Base-by-base conservation (phyloP, 2,113 vertebrate species). In the Crotalus horridus region DNA sequence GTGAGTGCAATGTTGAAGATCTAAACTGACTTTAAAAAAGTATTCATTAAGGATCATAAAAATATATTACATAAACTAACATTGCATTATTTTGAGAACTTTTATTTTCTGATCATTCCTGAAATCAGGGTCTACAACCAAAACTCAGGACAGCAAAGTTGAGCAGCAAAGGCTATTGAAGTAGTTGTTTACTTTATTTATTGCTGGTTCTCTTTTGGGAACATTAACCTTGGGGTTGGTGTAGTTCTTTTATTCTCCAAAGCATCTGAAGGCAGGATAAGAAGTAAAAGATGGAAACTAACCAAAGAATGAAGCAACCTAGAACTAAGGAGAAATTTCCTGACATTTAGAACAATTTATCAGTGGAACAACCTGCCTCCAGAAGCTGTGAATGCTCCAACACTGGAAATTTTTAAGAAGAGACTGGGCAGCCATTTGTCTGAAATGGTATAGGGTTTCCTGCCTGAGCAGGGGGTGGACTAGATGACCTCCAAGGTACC, bases 51-150 rank as follows among this genome's bases (percentile, higher is more conserved):
- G 91, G 94, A 93, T 10, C 58, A 91, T 93, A 81, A 93, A 96
- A 95, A 95, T 58, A 43, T 95, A 96, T 95, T 93, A 93, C 17
- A 61, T 85, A 48, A 95, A 93, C 89, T 95, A 8, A 93, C 39
- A 56, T 96, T 96, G 92, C 56, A 93, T 95, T 92, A 93, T 93
- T 95, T 89, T 95, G 92, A 90, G 17, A 17, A 39, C 33, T 81
- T 81, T 81, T 43, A 81, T 81, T 43, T 81, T 81, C 17, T 81
- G 33, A 81, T 81, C 7, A 39, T 39, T 33, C 33, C 33, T 74
- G 33, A 81, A 81, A 81, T 81, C 17, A 81, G 2, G 6, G 17
- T 21, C 69, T 81, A 39, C 29, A 39, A 33, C 33, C 33, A 39
- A 81, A 39, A 81, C 7, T 39, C 33, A 39, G 17, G 33, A 39